Evolutionary conservation across 2,113 vertebrate genomes (phyloP), one percentile per base, ranked within the genome.

Genomic region (Nycticebus coucang): DNA sequence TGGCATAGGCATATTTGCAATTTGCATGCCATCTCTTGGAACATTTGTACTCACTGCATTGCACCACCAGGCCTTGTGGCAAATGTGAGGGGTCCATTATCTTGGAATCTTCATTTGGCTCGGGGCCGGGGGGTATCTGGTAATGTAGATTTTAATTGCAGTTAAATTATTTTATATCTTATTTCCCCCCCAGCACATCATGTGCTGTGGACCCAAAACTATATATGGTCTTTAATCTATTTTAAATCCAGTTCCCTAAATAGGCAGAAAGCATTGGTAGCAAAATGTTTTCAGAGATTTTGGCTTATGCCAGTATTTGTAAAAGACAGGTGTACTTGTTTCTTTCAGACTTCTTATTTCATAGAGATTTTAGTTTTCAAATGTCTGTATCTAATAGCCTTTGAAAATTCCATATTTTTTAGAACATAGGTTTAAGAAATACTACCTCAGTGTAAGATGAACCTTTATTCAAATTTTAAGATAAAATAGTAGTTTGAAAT

Each of bases 331-430:
- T 72, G 68, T 85, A 3, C 85, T 22, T 41, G 33, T 12, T 78
- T 41, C 35, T 28, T 91, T 82, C 37, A 53, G 4, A n/a, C 9
- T 77, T 12, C 59, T 79, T 33, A 33, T 71, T 86, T 88, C 41
- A 82, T 50, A 75, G 7, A 91, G 30, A 4, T 81, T 85, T 85
- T 86, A 24, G 24, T 87, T 82, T 79, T 82, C 30, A 4, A 64
- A 80, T 19, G 15, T 57, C 2, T 78, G 0, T 91, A 66, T 50
- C 50, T 91, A 17, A 64, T 12, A 50, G 89, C 5, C 11, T 93
- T 87, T 86, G 21, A 22, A 74, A 53, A 77, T 84, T 88, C 21
- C 30, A 28, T 71, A 60, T n/a, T 21, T 71, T 71, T 95, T 87
- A 64, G 57, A 92, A 81, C 17, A 83, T 53, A 66, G 33, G 72